Evolutionary conservation across 2,797 vertebrate species (phyloP).

Genomic region (Hyperoplus immaculatus): DNA sequence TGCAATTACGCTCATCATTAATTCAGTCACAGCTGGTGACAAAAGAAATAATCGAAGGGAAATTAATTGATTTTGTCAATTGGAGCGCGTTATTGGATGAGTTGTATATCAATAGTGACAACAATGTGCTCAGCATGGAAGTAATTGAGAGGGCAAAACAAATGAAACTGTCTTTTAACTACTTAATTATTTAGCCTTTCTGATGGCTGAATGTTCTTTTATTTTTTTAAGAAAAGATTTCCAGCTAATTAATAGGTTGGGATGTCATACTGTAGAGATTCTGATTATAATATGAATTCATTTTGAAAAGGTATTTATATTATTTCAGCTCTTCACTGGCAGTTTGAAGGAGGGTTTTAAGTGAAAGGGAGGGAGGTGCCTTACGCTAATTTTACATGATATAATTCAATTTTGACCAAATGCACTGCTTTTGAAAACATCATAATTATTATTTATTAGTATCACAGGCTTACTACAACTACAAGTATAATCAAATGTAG

Average conservation of each 20-base stretch:
- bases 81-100: slow-evolving; percentile 34
- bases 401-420: neutral
- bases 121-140: slow-evolving; percentile 61
- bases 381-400: neutral
- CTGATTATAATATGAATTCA: neutral
- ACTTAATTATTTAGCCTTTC: slow-evolving; percentile 31
- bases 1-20: slow-evolving; percentile 68
- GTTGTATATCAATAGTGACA: slow-evolving; percentile 71
- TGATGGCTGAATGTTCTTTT: neutral
- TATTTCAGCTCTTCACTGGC: neutral
- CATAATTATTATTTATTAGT: neutral
- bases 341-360: neutral
- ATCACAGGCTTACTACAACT: neutral
- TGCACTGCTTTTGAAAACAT: neutral
- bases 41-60: slow-evolving; percentile 55
- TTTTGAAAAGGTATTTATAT: neutral
- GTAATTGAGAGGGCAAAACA: slow-evolving; percentile 57
- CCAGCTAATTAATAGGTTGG: neutral
- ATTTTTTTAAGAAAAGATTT: slow-evolving; percentile 9
- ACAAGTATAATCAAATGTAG: neutral
- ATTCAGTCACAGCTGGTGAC: slow-evolving; percentile 63
- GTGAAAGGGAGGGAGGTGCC: neutral
- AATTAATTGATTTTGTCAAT: slow-evolving; percentile 65
- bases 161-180: slow-evolving; percentile 39
- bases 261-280: neutral